Evolutionary conservation across 2,797 vertebrate genomes (phyloP).

Genomic region (Hipposideros larvatus): DNA sequence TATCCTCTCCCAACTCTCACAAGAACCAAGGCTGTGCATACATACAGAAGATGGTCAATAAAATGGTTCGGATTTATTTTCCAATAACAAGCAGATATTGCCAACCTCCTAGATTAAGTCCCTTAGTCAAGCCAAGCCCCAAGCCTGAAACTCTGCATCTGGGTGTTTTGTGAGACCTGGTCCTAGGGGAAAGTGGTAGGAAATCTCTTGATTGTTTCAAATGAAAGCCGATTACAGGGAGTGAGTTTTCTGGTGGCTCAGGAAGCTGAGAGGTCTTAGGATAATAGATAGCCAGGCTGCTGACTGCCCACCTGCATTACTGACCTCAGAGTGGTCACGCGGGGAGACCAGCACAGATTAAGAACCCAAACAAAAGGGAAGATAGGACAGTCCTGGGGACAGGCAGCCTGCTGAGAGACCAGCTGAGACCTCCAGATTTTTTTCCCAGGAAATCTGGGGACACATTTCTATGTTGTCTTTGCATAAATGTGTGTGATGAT

Average conservation of each 20-base stretch:
- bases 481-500: conserved; percentile 80
- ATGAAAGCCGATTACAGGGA: conserved; percentile 74
- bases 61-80: conserved; percentile 67
- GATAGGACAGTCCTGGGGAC: conserved; percentile 75
- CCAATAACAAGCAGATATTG: conserved; percentile 35
- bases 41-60: conserved; percentile 5
- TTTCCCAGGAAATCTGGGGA: conserved; percentile 80
- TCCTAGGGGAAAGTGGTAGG: conserved; percentile 68
- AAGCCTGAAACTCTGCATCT: conserved; percentile 62
- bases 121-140: conserved; percentile 50
- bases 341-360: conserved; percentile 75
- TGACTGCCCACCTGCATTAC: not conserved
- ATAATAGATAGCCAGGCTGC: conserved; percentile 55
- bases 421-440: conserved; percentile 73
- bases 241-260: conserved; percentile 27
- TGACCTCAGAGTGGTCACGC: conserved; percentile 36
- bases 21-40: not conserved
- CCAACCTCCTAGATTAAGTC: conserved; percentile 24
- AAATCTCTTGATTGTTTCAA: conserved; percentile 75
- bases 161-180: conserved; percentile 57
- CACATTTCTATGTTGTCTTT: conserved; percentile 83
- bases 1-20: fast-evolving
- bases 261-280: conserved; percentile 47
- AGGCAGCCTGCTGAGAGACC: conserved; percentile 80
- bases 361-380: conserved; percentile 81